Evolutionary conservation across 2,888 invertebrate genomes (phyloP), one percentile per base, ranked within the genome.

Genomic region (Eretmocerus hayati): DNA sequence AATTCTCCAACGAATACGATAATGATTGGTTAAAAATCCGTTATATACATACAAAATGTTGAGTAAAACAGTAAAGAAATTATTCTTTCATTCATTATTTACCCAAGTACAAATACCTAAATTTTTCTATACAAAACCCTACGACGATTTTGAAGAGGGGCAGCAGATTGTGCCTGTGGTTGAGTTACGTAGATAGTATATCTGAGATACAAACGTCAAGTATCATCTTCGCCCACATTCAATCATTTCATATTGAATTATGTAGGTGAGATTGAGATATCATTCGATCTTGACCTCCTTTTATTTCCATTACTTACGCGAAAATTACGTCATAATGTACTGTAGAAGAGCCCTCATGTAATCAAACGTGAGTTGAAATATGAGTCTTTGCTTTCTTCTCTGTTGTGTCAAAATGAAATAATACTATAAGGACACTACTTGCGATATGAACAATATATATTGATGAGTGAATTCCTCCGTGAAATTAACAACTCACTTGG

Each of bases 211-310:
- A n/a, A n/a, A n/a, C n/a, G n/a, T n/a, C n/a, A n/a, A n/a, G n/a
- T n/a, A n/a, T n/a, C n/a, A n/a, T n/a, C n/a, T n/a, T n/a, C n/a
- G n/a, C n/a, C n/a, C n/a, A n/a, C n/a, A n/a, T n/a, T n/a, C n/a
- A n/a, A n/a, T n/a, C n/a, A n/a, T n/a, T n/a, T n/a, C n/a, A n/a
- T n/a, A n/a, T n/a, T n/a, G n/a, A n/a, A 41, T 46, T 43, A 30
- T 44, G 33, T 53, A 50, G 50, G 50, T 51, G 50, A 48, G 50
- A 37, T 50, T 45, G 42, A 51, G 48, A 31, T 54, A 37, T 43
- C 47, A 38, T 47, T 53, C 50, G 22, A 42, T 51, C 43, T 51
- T 26, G 36, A 33, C 41, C 38, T 48, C n/a, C n/a, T n/a, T n/a
- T 30, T 30, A 30, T 30, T 30, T 30, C 13, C 13, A 37, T 23